Conservation (phyloP, 2,888 invertebrate genomes). For the Xestia rhomboidea region DNA sequence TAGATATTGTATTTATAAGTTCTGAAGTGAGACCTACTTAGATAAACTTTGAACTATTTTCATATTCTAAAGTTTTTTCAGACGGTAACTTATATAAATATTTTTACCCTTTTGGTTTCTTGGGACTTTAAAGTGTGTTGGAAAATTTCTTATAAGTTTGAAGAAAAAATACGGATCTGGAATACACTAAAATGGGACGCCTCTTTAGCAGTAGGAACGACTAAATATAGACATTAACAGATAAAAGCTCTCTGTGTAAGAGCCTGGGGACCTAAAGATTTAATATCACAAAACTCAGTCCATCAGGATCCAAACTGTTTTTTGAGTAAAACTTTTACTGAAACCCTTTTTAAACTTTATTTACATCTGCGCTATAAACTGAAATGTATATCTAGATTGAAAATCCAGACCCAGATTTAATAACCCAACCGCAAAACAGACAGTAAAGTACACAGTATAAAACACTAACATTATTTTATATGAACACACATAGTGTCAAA, state of each 20-base stretch:
- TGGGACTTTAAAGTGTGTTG: background rate
- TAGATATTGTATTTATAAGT: constrained; percentile 18
- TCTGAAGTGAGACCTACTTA: background rate
- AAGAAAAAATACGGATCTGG: background rate
- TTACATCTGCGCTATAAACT: constrained; percentile 22
- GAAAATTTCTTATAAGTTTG: background rate
- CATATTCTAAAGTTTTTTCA: background rate
- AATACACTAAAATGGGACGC: background rate
- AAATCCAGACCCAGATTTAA: constrained; percentile 40
- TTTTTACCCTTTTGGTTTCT: background rate
- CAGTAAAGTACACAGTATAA: constrained; percentile 45
- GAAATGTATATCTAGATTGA: constrained; percentile 18
- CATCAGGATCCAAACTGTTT: background rate
- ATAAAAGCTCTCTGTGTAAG: background rate
- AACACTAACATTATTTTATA: constrained; percentile 55
- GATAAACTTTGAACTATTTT: constrained; percentile 20
- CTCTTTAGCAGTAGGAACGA: background rate
- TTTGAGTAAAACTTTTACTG: constrained; percentile 28
- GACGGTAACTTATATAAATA: constrained; percentile 1
- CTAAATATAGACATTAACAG: background rate
- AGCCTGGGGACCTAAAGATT: background rate
- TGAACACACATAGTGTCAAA: constrained; percentile 55
- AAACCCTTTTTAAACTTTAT: constrained; percentile 16
- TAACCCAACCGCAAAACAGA: constrained; percentile 26
- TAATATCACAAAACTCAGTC: background rate